phyloP scores from a whole-genome alignment of 2,888 invertebrate species.

The Lithophane semibrunnea region DNA sequence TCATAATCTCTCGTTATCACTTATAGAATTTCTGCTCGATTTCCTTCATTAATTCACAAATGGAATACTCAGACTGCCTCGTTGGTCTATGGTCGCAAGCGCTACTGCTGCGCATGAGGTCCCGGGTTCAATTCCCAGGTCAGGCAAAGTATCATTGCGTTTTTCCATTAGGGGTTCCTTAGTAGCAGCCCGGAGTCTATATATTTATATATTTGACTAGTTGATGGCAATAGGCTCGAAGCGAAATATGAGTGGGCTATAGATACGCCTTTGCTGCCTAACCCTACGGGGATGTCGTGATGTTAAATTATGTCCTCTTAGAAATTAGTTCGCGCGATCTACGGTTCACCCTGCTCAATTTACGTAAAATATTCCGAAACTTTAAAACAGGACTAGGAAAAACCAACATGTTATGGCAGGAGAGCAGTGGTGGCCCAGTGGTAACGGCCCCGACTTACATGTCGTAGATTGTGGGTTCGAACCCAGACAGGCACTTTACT shows the following conservation, averaged over 20 bases:
- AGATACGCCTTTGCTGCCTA: too few relatives aligned
- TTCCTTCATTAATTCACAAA: slow-evolving; percentile 19
- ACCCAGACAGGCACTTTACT: too few relatives aligned
- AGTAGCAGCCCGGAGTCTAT: not conserved
- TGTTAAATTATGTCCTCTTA: not conserved
- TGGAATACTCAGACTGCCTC: not conserved
- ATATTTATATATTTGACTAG: too few relatives aligned
- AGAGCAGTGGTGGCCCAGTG: too few relatives aligned
- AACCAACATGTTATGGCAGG: too few relatives aligned
- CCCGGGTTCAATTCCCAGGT: not conserved
- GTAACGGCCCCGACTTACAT: too few relatives aligned
- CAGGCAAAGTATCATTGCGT: not conserved
- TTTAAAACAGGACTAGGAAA: not conserved
- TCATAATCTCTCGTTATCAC: slow-evolving; percentile 13
- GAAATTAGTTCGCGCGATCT: not conserved
- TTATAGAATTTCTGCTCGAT: slow-evolving; percentile 30
- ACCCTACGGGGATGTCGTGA: not conserved
- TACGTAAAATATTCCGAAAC: not conserved
- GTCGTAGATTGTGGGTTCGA: too few relatives aligned
- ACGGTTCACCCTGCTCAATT: not conserved
- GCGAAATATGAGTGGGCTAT: too few relatives aligned
- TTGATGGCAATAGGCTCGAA: too few relatives aligned
- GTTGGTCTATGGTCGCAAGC: not conserved
- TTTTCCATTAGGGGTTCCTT: not conserved
- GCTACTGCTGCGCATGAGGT: not conserved